Conservation (phyloP, 2,113 vertebrate genomes). For the Equus przewalskii region DNA sequence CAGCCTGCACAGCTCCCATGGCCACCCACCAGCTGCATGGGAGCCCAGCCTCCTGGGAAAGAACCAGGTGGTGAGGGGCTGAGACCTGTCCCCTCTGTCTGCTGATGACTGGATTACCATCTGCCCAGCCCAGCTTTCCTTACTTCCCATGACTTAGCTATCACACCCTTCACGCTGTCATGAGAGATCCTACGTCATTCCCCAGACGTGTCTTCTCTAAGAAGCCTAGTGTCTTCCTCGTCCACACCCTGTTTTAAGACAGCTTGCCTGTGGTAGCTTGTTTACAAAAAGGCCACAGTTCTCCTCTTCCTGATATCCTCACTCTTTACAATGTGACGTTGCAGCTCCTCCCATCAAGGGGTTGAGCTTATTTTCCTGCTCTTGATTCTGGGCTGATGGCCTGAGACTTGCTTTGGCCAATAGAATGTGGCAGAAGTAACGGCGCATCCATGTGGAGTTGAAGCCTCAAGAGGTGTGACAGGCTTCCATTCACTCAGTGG, state of each 20-base stretch:
- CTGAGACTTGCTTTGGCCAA: not conserved
- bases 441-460: accelerated
- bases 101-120: accelerated
- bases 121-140: not conserved
- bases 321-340: not conserved
- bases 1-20: not conserved
- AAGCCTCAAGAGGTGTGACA: not conserved
- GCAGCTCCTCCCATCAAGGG: not conserved
- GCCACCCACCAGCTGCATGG: constrained; percentile 41
- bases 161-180: not conserved
- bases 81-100: not conserved
- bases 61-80: not conserved
- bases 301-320: no score
- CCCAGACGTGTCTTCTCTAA: not conserved
- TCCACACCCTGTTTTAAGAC: not conserved
- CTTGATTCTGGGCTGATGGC: not conserved
- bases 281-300: not conserved
- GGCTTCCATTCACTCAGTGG: not conserved
- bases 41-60: constrained; percentile 56
- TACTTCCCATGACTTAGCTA: not conserved
- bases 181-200: not conserved
- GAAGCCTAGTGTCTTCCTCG: not conserved
- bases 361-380: not conserved
- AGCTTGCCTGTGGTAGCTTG: not conserved
- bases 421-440: not conserved